Evolutionary conservation across 2,797 vertebrate species (phyloP), one percentile per base, ranked within the genome.

Genomic region (Florisuga fusca): DNA sequence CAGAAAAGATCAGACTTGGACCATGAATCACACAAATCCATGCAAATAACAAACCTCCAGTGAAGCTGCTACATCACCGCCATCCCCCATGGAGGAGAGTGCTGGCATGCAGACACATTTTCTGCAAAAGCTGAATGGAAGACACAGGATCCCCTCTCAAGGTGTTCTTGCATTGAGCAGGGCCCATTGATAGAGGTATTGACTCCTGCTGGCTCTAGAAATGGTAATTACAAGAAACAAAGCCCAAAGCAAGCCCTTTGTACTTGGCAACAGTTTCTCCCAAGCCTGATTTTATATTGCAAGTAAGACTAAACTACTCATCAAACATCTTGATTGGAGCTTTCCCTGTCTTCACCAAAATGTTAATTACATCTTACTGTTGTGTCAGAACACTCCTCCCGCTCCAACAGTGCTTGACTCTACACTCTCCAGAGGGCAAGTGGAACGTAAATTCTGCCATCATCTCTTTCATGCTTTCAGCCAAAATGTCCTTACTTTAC

Each of bases 51-150:
- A 74, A 38, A 79, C 41, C 51, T 66, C 43, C 62, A 64, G 27
- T 3, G 36, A 87, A 31, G 33, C 45, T 11, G 3, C 0, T 1
- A 54, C 19, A 50, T 14, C n/a, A 4, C 21, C 3, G 8, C 71
- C 41, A 15, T 51, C 26, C 45, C 43, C 48, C 2, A 4, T 1
- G 1, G 33, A 54, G 29, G 23, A 67, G 14, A 55, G n/a, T 6
- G 38, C 25, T 21, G 21, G 21, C 3, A 1, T 6, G 43, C 34
- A 73, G 67, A 27, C 25, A 26, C 2, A 31, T 10, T 64, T 74
- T 77, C 9, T 3, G 29, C 55, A 69, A 82, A 73, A 79, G 43
- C 19, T 7, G 9, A 46, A 19, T 9, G 57, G 78, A 69, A 34
- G 43, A 17, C 46, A 41, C 19, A 15, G 33, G 26, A 31, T 59